A percentile compares a stretch with the other conserved stretches of the same genome.
phyloP scores from a whole-genome alignment of 2,113 vertebrate genomes.

The Butorides virescens region DNA sequence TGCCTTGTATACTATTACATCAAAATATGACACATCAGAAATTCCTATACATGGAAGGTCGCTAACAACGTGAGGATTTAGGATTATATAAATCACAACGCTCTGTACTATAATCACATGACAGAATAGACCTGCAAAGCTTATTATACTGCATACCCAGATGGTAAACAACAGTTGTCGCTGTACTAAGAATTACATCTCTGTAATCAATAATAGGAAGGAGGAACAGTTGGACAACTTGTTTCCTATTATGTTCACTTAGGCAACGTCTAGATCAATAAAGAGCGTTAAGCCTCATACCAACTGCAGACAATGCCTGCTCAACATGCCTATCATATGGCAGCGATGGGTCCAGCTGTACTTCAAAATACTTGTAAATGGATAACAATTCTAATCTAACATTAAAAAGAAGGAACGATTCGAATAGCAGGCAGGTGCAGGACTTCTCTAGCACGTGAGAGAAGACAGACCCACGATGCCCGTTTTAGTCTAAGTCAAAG shows the following conservation, averaged over 20 bases:
- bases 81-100: conserved; percentile 50
- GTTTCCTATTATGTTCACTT: conserved; percentile 76
- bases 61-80: conserved; percentile 28
- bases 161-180: conserved; percentile 73
- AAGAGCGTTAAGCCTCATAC: conserved; percentile 71
- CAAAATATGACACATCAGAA: conserved; percentile 38
- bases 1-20: background rate
- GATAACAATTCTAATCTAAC: conserved; percentile 41
- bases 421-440: background rate
- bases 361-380: conserved; percentile 46
- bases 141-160: conserved; percentile 69
- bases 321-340: conserved; percentile 53
- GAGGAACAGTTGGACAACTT: conserved; percentile 74
- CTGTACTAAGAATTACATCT: conserved; percentile 69
- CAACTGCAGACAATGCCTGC: conserved; percentile 57
- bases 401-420: conserved; percentile 10
- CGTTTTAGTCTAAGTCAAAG: background rate
- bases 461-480: background rate
- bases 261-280: conserved; percentile 74
- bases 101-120: conserved; percentile 22
- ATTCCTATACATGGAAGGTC: conserved; percentile 10
- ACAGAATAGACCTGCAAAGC: conserved; percentile 64
- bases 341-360: conserved; percentile 47
- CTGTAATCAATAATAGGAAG: conserved; percentile 73
- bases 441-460: background rate